Conservation (phyloP, 2,888 invertebrate genomes). For the Leptura quadrifasciata region DNA sequence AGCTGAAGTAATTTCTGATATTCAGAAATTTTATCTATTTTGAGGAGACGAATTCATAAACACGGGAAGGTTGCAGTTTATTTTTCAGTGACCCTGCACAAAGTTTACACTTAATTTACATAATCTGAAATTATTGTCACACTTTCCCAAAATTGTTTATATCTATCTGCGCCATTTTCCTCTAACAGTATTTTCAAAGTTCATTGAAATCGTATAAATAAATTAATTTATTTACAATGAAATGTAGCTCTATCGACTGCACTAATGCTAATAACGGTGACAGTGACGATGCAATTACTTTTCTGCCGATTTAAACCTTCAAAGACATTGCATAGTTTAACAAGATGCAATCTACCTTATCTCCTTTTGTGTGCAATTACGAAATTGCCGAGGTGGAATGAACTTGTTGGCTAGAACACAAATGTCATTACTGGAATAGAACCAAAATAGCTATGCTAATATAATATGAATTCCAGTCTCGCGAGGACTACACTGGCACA, state of each 20-base stretch:
- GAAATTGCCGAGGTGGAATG: background rate
- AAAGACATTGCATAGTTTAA: conserved; percentile 17
- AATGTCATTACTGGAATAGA: conserved; percentile 16
- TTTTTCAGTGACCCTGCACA: too few relatives aligned
- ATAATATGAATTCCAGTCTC: background rate
- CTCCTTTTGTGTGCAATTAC: conserved; percentile 21
- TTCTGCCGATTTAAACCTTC: background rate
- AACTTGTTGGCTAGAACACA: conserved; percentile 8
- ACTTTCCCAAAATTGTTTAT: too few relatives aligned
- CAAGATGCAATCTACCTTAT: conserved; percentile 21
- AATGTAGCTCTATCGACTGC: background rate
- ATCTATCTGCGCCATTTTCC: too few relatives aligned
- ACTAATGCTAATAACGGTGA: background rate
- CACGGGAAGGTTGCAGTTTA: too few relatives aligned
- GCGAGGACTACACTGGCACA: background rate
- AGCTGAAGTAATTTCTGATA: too few relatives aligned
- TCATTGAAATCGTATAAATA: too few relatives aligned
- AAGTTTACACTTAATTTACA: too few relatives aligned
- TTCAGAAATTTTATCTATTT: too few relatives aligned
- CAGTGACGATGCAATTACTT: conserved; percentile 6
- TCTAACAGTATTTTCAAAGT: too few relatives aligned
- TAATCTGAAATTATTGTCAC: too few relatives aligned
- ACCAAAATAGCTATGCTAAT: conserved; percentile 7
- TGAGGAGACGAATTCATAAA: too few relatives aligned
- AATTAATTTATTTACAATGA: too few relatives aligned